Evolutionary conservation across 1,140 invertebrate genomes (phyloP), one percentile per base, ranked within the genome.

Genomic region (Procambarus virginalis): DNA sequence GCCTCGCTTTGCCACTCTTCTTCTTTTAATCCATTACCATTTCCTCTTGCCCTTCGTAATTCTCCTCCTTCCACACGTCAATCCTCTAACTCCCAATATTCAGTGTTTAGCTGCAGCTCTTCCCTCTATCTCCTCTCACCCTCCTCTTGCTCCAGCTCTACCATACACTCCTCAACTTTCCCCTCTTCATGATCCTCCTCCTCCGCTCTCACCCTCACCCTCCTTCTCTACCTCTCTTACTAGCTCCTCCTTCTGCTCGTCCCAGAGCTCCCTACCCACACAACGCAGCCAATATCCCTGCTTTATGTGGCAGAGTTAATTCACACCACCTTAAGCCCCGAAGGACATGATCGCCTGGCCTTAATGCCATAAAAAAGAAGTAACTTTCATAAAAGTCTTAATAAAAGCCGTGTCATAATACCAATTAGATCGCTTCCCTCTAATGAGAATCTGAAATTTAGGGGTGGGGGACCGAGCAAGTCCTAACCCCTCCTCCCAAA

Each of bases 381-480:
- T 55, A 22, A 84, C 76, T 64, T 80, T 86, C 55, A 86, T 86
- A 86, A 86, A 79, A 86, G 51, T n/a, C 85, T 86, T 79, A 86
- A 79, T 86, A 79, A 68, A 82, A 64, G 51, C 78, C 86, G 86
- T 89, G 86, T 89, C 80, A 82, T 89, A 89, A 89, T 76, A 79
- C 86, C 86, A 89, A 89, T 89, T 89, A 89, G 81, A 76, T 82
- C 80, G 68, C 58, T 45, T 34, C 49, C 51, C 60, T 86, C 51
- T 81, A 89, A 81, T 89, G 80, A 89, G 86, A 48, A 77, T 64
- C 55, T 86, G 84, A 79, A 86, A 86, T 86, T 64, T 79, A 86
- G 84, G 58, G 64, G 58, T 10, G 48, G 82, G 46, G 82, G 20
- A 12, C 22, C 9, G 17, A 70, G 60, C 60, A n/a, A 48, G 68